Conservation (phyloP, 2,797 vertebrate species). For the Malurus splendens region DNA sequence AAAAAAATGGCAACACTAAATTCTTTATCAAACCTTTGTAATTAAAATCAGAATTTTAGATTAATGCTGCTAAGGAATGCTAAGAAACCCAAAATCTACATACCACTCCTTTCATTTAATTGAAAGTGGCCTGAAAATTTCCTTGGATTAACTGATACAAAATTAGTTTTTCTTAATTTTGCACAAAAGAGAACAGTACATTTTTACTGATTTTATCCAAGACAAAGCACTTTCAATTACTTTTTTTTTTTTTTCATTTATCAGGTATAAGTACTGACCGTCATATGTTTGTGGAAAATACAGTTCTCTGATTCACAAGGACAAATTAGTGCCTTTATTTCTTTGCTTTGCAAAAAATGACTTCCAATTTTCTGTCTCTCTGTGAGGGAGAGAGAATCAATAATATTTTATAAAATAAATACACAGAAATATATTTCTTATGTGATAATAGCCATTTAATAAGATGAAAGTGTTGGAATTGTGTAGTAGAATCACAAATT, state of each 20-base stretch:
- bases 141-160: neutral
- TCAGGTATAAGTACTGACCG: neutral
- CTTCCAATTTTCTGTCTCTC: neutral
- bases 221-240: neutral
- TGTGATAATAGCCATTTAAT: neutral
- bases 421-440: neutral
- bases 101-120: neutral
- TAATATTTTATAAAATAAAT: neutral
- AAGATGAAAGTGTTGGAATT: neutral
- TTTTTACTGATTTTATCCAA: neutral
- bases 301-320: neutral
- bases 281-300: neutral
- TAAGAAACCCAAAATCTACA: neutral
- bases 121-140: neutral
- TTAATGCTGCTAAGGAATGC: accelerated
- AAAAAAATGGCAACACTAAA: neutral
- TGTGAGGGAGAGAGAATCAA: neutral
- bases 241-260: neutral
- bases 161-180: neutral
- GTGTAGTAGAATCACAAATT: neutral
- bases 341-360: neutral
- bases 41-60: neutral
- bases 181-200: neutral
- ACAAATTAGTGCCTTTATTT: neutral
- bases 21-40: neutral